A percentile compares a stretch with the other conserved stretches of the same genome.
Conservation (phyloP, 2,113 vertebrate species). For the Capricornis sumatraensis region DNA sequence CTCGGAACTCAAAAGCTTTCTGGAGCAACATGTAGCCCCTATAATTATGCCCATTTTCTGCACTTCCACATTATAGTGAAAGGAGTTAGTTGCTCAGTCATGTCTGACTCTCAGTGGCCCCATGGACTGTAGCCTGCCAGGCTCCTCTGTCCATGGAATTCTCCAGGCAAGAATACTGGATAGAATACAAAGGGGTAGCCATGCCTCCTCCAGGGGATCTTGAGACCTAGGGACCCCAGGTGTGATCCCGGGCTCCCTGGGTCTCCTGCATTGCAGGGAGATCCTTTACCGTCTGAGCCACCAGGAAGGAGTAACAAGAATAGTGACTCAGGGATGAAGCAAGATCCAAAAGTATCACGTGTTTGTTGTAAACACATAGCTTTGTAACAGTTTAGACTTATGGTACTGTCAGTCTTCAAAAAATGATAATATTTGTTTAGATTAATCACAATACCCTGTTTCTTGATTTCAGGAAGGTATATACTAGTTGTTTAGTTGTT, state of each 20-base stretch:
- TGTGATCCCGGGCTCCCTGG: accelerated
- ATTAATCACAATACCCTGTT: not conserved
- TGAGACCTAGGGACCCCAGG: not conserved
- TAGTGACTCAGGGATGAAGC: not conserved
- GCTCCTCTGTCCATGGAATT: not conserved
- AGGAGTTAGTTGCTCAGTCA: not conserved
- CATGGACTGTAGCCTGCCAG: not conserved
- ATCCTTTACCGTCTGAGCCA: not conserved
- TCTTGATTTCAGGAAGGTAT: slow-evolving; percentile 6
- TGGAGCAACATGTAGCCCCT: not conserved
- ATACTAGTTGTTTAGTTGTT: not conserved
- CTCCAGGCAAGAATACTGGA: not conserved
- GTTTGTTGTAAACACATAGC: not conserved
- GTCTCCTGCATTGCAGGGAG: not conserved
- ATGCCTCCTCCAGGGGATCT: not conserved
- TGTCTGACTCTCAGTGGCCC: not conserved
- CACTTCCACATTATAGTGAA: not conserved
- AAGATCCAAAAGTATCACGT: not conserved
- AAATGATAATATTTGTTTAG: not conserved
- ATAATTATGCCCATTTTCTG: not conserved
- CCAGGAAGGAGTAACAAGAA: not conserved
- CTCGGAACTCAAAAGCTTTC: not conserved
- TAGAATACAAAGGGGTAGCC: not conserved
- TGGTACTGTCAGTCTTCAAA: not conserved
- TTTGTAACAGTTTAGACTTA: not conserved